Percentiles rank a stretch among this genome's conserved stretches.
These are phyloP conservation scores for Drosophila siamana DNA, from an alignment of 2,888 invertebrate species.

Conservation along the genomic window DNA sequence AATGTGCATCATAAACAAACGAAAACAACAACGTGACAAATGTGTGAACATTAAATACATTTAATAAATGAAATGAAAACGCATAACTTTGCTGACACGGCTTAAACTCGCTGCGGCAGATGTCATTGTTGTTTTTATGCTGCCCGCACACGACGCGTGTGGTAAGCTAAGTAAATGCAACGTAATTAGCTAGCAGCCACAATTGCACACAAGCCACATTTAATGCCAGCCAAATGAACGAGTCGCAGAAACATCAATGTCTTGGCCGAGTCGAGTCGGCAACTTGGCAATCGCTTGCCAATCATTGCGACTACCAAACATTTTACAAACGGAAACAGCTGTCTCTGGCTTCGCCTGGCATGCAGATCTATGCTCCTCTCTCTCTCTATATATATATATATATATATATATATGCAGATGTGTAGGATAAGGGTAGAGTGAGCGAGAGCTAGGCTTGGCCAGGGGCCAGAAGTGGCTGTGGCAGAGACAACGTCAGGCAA, in stretches of 20 bases:
- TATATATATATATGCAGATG: constrained; percentile 37
- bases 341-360: constrained; percentile 67
- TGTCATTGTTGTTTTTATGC: neutral
- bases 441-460: constrained; percentile 4
- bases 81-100: constrained; percentile 44
- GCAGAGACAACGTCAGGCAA: constrained; percentile 56
- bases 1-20: constrained; percentile 38
- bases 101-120: constrained; percentile 21
- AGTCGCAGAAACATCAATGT: constrained; percentile 66
- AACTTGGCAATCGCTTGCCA: constrained; percentile 71
- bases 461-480: constrained; percentile 19
- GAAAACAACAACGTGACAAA: constrained; percentile 68
- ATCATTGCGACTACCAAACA: constrained; percentile 74
- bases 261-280: constrained; percentile 39
- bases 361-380: constrained; percentile 61
- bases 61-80: constrained; percentile 29
- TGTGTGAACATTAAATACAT: constrained; percentile 74
- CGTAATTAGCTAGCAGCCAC: constrained; percentile 52
- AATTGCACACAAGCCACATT: constrained; percentile 52
- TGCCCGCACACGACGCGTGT: constrained; percentile 9
- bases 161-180: constrained; percentile 41
- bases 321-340: constrained; percentile 84
- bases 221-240: constrained; percentile 60
- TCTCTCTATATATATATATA: too few relatives aligned
- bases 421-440: constrained; percentile 49